Base-by-base conservation (phyloP, 1,140 invertebrate genomes). In the Neelides sp. region DNA sequence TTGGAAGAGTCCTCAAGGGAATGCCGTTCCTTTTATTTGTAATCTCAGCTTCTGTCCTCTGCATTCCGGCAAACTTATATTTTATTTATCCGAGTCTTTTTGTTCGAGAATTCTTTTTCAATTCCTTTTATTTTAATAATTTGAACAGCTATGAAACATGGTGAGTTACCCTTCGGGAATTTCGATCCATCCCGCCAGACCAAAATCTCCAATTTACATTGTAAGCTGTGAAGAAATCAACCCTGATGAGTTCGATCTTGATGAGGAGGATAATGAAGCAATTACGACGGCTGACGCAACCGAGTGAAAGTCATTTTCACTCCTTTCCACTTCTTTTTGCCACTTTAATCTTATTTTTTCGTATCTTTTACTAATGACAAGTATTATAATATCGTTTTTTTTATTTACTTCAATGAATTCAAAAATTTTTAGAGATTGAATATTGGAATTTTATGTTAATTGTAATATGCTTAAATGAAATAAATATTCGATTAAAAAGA, bases 1-100 rank as follows among this genome's bases (percentile, higher is more conserved):
- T 53, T 20, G 57, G 57, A n/a, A 50, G 37, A 39, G 50, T 59
- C 13, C 19, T 55, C 4, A 12, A 20, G 23, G 57, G 57, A 37
- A 49, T 55, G 53, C 26, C 32, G 13, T 19, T 50, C 32, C 34
- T 59, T 22, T 15, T 45, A 8, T 19, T 35, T 13, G 57, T 59
- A 55, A 19, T 3, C 35, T 3, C 8, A 39, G 30, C n/a, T 37
- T 26, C 4, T 30, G 37, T 7, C 28, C 27, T 1, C 15, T 24
- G 12, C 23, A 40, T 3, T 37, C 13, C 7, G n/a, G 24, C 20
- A 8, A 4, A 4, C 12, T 15, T 42, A 5, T 2, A 36, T 23
- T 19, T 13, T 28, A n/a, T 15, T 28, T 43, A 1, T 24, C 24
- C 24, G 4, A 1, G 17, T 35, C 13, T 13, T 17, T 43, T 17